Conservation (phyloP, 1,140 invertebrate species). For the Danaus melanippus region DNA sequence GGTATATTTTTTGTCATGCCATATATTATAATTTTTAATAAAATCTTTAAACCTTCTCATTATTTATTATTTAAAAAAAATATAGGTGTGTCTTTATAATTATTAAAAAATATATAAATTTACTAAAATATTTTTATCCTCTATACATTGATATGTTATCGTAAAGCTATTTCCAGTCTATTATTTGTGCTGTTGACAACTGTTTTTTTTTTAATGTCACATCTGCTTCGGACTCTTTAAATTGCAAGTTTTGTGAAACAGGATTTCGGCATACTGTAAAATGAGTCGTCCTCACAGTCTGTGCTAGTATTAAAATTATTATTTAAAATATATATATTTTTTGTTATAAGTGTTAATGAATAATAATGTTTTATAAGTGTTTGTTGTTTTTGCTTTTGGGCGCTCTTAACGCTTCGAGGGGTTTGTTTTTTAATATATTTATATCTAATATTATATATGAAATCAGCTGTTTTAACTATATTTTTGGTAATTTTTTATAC, state of each 20-base stretch:
- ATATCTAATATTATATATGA: no score
- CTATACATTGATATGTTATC: no score
- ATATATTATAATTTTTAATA: background rate
- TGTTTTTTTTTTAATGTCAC: no score
- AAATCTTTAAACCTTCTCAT: constrained; percentile 8
- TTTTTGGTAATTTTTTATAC: no score
- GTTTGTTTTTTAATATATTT: no score
- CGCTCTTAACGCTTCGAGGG: constrained; percentile 22
- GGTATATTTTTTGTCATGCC: background rate
- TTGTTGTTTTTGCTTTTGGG: constrained; percentile 37
- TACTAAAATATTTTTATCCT: no score
- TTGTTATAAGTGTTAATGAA: constrained; percentile 26
- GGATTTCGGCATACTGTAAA: constrained; percentile 23
- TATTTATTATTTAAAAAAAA: background rate
- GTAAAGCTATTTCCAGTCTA: no score
- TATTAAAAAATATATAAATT: constrained; percentile 14
- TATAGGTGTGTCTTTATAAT: constrained; percentile 14
- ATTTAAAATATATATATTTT: constrained; percentile 21
- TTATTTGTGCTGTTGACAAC: no score
- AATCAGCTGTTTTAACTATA: no score
- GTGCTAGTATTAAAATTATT: constrained; percentile 24
- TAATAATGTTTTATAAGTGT: constrained; percentile 35
- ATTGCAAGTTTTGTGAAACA: no score
- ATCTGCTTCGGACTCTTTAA: no score
- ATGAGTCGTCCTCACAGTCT: constrained; percentile 20